Percentiles rank a stretch among this genome's conserved stretches.
phyloP scores from a whole-genome alignment of 2,888 invertebrate genomes.

The Odontothrips loti region DNA sequence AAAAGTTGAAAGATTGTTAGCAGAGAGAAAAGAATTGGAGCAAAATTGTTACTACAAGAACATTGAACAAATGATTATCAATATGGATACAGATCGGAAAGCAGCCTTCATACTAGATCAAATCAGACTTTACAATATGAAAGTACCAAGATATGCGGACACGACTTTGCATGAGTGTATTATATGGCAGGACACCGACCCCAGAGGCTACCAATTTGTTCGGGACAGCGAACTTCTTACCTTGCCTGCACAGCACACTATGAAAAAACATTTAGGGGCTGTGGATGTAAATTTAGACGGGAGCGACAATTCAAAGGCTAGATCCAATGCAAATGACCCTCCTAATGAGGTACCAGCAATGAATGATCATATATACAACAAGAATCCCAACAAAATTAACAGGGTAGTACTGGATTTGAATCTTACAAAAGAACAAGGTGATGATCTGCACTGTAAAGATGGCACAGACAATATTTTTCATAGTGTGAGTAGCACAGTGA shows the following conservation, averaged over 20 bases:
- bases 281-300: background rate
- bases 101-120: background rate
- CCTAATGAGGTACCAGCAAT: background rate
- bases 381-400: background rate
- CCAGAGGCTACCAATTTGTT: background rate
- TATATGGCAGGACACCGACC: constrained; percentile 2
- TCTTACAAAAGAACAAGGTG: background rate
- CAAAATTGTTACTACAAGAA: background rate
- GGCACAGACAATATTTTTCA: background rate
- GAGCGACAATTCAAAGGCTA: background rate
- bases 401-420: background rate
- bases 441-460: background rate
- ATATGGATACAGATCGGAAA: background rate
- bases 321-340: background rate
- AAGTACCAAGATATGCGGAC: background rate
- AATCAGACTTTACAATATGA: background rate
- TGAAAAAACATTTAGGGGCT: constrained; percentile 2
- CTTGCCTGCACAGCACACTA: background rate
- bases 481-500: background rate
- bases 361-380: background rate
- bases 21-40: background rate
- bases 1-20: background rate
- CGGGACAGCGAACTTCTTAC: background rate
- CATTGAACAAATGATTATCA: background rate
- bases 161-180: background rate